Base-by-base conservation (phyloP, 2,888 invertebrate genomes). In the Folsomia manolachei region DNA sequence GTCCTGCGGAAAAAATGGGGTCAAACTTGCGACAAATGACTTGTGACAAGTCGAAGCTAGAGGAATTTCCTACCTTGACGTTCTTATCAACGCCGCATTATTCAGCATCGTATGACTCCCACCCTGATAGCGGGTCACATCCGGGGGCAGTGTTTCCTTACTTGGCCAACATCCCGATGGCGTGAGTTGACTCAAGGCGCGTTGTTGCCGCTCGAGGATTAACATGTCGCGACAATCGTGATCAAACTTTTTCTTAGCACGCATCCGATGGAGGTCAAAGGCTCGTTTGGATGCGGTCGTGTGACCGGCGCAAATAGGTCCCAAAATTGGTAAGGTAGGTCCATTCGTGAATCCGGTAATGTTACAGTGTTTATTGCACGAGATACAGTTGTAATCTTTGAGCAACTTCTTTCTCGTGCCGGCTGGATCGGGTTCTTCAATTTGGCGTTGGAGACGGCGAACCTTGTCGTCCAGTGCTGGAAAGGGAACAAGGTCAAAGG, bases 91-190 rank as follows among this genome's bases (percentile, higher is more conserved):
- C 1, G 66, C 68, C 1, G 75, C 71, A 19, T 56, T 75, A 2
- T 90, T 90, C 21, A 90, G 89, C 14, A 87, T 84, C 0, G 92
- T 92, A 83, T 92, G 92, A 72, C 89, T 89, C 0, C 92, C 92
- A 26, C 92, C 92, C 78, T 91, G 91, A 83, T 91, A 92, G 0
- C 92, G 89, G 83, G 89, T 90, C 82, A 89, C 89, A 14, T 4
- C 4, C 4, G 39, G 39, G 4, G 39, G 39, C 14, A 14, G 39
- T 39, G 39, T n/a, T n/a, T n/a, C n/a, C n/a, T n/a, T n/a, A n/a
- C n/a, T n/a, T n/a, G n/a, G n/a, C 4, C 23, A 11, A 9, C 51
- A 19, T 4, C 66, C 51, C 19, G 39, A 39, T 4, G 66, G 21
- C 7, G 39, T 39, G 18, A 52, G 51, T 1, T 51, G 9, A 14